A percentile compares a stretch with the other conserved stretches of the same genome.
These are phyloP conservation scores for Eristalis intricaria DNA, from an alignment of 2,888 invertebrate species.

Conservation along the genomic window DNA sequence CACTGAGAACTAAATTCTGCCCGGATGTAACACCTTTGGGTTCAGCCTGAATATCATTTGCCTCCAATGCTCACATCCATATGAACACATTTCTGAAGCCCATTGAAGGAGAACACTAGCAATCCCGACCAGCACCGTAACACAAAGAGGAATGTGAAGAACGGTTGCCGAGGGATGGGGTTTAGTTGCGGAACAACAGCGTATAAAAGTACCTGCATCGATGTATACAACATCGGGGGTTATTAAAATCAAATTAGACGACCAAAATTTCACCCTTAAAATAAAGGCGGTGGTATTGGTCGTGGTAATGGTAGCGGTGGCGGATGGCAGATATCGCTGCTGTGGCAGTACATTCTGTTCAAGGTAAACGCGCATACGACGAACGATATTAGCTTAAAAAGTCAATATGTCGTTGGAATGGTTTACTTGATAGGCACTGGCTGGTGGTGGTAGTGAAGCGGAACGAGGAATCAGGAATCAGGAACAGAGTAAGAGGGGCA, in stretches of 20 bases:
- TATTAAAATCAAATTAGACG: slow-evolving; percentile 71
- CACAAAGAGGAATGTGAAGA: neutral
- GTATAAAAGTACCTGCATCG: slow-evolving; percentile 62
- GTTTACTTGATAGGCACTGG: slow-evolving; percentile 55
- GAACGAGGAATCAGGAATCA: neutral
- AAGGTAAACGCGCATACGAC: slow-evolving; percentile 55
- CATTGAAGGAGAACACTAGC: slow-evolving; percentile 28
- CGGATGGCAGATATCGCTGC: slow-evolving; percentile 3
- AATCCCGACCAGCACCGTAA: slow-evolving; percentile 18
- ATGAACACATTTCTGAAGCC: slow-evolving; percentile 18
- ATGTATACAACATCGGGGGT: slow-evolving; percentile 56
- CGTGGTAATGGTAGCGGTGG: neutral
- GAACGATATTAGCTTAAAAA: slow-evolving; percentile 68
- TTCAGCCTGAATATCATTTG: slow-evolving; percentile 48
- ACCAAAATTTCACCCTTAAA: slow-evolving; percentile 56
- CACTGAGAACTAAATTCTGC: slow-evolving; percentile 10
- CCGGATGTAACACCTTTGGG: slow-evolving; percentile 12
- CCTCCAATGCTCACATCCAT: neutral
- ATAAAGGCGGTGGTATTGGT: slow-evolving; percentile 26
- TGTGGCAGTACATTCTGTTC: slow-evolving; percentile 35
- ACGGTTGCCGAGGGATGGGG: neutral
- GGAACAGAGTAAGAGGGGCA: neutral
- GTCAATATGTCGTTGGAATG: slow-evolving; percentile 70
- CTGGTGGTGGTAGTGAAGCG: neutral
- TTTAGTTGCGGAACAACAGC: slow-evolving; percentile 22